phyloP scores from a whole-genome alignment of 1,140 invertebrate species.

The Philopotamus ludificatus region DNA sequence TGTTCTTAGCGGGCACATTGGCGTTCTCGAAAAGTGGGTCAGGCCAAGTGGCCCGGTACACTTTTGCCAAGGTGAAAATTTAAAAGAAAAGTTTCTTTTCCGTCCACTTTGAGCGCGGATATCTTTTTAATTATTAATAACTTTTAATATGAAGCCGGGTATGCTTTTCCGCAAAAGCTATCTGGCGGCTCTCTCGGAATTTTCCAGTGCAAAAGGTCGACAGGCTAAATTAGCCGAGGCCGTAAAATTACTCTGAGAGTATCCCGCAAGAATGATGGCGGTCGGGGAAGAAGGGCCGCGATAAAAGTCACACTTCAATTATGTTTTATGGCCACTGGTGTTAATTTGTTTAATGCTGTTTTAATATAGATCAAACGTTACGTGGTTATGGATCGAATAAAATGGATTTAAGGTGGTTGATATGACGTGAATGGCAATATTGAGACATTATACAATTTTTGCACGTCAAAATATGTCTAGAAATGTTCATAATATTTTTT shows the following conservation, averaged over 20 bases:
- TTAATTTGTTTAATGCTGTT: too few species aligned
- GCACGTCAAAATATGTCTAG: too few species aligned
- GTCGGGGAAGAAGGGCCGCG: too few species aligned
- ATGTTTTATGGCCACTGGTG: too few species aligned
- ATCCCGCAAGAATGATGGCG: not conserved
- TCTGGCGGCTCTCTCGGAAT: not conserved
- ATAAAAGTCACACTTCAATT: too few species aligned
- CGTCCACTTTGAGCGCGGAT: constrained; percentile 6
- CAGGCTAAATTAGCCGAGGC: not conserved
- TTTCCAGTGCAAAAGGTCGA: not conserved
- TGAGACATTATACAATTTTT: too few species aligned
- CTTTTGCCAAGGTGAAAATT: constrained; percentile 15
- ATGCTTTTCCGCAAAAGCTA: not conserved
- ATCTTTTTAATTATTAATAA: constrained; percentile 31
- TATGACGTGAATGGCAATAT: too few species aligned
- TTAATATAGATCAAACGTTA: too few species aligned
- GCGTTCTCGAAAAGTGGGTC: not conserved
- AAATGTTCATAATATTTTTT: too few species aligned
- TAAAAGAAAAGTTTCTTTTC: constrained; percentile 29
- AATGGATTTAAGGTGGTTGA: too few species aligned
- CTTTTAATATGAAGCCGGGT: not conserved
- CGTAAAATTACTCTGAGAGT: not conserved
- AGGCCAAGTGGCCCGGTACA: not conserved
- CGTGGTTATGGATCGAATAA: too few species aligned
- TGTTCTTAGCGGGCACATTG: not conserved